Evolutionary conservation across 2,888 invertebrate species (phyloP), one percentile per base, ranked within the genome.

Genomic region (Ellobium chinense): DNA sequence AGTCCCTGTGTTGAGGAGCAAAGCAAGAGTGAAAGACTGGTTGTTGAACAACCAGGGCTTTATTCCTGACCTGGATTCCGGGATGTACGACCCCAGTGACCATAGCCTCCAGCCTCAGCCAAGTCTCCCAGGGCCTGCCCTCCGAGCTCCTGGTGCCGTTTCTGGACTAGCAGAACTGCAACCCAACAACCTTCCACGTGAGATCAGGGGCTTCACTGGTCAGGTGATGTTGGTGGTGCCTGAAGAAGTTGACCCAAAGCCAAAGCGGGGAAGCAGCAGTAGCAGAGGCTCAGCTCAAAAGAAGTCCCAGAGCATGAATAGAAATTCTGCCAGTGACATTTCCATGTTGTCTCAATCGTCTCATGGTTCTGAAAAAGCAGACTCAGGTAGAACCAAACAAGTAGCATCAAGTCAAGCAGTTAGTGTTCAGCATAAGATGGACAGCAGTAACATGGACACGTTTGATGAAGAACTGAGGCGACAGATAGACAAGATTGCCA

Each of bases 51-150:
- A 72, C 29, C 21, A 34, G n/a, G 58, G 24, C 56, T 58, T 72
- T 21, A 58, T 24, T 2, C 72, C 72, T 4, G 60, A 60, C 12
- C 24, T 58, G 24, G 72, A 72, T 27, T 72, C 72, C 14, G 72
- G 72, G 18, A 60, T 56, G 12, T 72, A 24, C 27, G 72, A 72
- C 37, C 58, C 72, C 2, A 72, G 58, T 37, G 72, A 72, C 24
- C 60, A 72, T 18, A 72, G 72, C 27, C 72, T 72, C 12, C 29
- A 18, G 1, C 34, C 0, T 56, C 56, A 24, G 14, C 58, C 58
- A 27, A 60, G 58, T 34, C 34, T 70, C 21, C 70, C 70, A 7
- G 39, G 54, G 12, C 21, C 34, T 27, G 36, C 37, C 36, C 12
- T 46, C 9, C 9, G 9, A 46, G 46, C 46, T 18, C 9, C 7